phyloP scores from a whole-genome alignment of 1,140 invertebrate genomes.

The Conus betulinus region DNA sequence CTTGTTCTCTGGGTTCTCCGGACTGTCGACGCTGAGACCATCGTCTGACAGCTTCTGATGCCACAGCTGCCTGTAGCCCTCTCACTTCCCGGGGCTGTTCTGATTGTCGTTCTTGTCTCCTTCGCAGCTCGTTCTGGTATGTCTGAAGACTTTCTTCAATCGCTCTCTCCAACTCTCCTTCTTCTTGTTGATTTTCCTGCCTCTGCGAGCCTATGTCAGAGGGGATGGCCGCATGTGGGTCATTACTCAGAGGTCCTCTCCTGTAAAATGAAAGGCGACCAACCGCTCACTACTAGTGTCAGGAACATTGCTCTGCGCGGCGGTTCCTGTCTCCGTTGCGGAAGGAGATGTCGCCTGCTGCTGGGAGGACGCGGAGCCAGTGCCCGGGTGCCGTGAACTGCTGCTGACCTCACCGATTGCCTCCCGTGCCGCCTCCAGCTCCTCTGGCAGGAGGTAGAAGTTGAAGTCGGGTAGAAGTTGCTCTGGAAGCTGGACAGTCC shows the following conservation, averaged over 20 bases:
- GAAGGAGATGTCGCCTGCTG: no score
- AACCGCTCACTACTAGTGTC: no score
- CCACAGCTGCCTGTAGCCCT: not conserved
- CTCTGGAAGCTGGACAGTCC: not conserved
- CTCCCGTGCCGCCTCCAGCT: not conserved
- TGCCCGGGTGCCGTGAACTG: no score
- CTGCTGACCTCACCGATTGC: no score
- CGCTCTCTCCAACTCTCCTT: not conserved
- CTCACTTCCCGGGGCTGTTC: not conserved
- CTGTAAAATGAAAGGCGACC: no score
- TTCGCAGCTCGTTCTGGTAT: not conserved
- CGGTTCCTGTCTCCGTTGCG: no score
- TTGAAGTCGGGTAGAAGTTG: no score
- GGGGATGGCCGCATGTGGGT: no score
- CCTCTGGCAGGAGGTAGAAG: not conserved
- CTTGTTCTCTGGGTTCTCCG: not conserved
- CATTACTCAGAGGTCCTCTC: no score
- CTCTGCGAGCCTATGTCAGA: no score
- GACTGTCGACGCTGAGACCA: not conserved
- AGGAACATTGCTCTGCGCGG: no score
- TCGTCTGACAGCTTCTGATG: not conserved
- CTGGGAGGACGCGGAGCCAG: no score
- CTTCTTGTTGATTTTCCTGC: not conserved
- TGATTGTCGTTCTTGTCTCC: not conserved
- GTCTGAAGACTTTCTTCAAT: not conserved